Evolutionary conservation across 1,140 invertebrate species (phyloP).

Genomic region (Drosophila varians): DNA sequence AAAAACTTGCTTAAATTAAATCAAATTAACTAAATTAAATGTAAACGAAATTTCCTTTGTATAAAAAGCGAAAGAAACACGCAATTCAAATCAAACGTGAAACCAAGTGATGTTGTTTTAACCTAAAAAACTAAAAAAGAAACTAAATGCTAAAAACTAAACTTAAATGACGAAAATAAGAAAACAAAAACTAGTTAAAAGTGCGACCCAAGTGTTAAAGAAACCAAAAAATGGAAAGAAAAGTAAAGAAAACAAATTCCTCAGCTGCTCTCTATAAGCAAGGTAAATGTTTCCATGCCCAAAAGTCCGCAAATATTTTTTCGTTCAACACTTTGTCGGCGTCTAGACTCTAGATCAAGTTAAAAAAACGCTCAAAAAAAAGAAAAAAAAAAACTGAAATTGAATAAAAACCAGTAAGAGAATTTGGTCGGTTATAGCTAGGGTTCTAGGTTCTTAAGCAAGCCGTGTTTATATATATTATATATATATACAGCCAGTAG

Average conservation of each 20-base stretch:
- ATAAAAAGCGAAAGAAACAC: conserved; percentile 42
- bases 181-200: conserved; percentile 47
- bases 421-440: conserved; percentile 59
- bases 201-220: conserved; percentile 66
- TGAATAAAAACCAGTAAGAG: conserved; percentile 8
- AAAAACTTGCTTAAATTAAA: conserved; percentile 70
- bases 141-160: conserved; percentile 66
- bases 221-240: conserved; percentile 39
- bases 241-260: conserved; percentile 41
- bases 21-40: conserved; percentile 61
- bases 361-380: conserved; percentile 24
- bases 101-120: conserved; percentile 83
- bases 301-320: conserved; percentile 48
- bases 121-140: conserved; percentile 56
- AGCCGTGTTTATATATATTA: conserved; percentile 70
- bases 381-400: conserved; percentile 8
- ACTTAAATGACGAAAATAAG: conserved; percentile 40
- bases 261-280: conserved; percentile 47
- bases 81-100: conserved; percentile 82
- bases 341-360: conserved; percentile 31
- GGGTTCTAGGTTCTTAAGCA: conserved; percentile 60
- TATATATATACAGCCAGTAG: conserved; percentile 73
- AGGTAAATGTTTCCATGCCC: conserved; percentile 44
- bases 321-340: conserved; percentile 51
- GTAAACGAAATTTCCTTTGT: conserved; percentile 39